Evolutionary conservation across 1,140 invertebrate genomes (phyloP).

Genomic region (Drosophila athabasca): DNA sequence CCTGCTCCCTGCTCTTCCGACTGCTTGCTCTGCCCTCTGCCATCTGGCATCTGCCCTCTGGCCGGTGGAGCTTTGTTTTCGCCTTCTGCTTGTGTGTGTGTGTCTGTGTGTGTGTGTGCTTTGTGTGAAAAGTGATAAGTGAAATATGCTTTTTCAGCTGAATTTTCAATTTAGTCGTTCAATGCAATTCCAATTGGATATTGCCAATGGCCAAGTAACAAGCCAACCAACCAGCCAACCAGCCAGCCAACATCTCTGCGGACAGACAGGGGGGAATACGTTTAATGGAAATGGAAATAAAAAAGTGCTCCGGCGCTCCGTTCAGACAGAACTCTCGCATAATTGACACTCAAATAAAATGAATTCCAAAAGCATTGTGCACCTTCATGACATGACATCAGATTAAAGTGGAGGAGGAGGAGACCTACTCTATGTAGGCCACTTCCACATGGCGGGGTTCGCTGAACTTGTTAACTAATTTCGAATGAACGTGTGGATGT

Average conservation of each 20-base stretch:
- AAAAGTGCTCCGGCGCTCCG: neutral
- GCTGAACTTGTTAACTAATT: slow-evolving; percentile 61
- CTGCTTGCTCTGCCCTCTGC: neutral
- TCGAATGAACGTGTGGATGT: slow-evolving; percentile 36
- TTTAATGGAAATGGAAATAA: neutral
- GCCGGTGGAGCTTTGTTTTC: slow-evolving; percentile 48
- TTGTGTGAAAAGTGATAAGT: slow-evolving; percentile 80
- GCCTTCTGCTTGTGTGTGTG: slow-evolving; percentile 13
- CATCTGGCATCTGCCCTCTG: slow-evolving; percentile 3
- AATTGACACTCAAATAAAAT: slow-evolving; percentile 50
- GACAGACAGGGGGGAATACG: neutral
- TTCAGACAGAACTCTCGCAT: slow-evolving; percentile 37
- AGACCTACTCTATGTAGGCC: slow-evolving; percentile 20
- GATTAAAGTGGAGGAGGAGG: slow-evolving; percentile 3
- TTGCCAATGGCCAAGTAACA: slow-evolving; percentile 59
- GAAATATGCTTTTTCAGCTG: slow-evolving; percentile 79
- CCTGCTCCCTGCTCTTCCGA: no score
- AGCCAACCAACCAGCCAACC: slow-evolving; percentile 7
- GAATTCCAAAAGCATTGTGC: slow-evolving; percentile 42
- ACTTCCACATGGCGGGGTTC: slow-evolving; percentile 35
- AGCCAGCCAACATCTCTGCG: no score
- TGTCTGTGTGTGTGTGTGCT: slow-evolving; percentile 20
- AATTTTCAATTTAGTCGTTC: slow-evolving; percentile 78
- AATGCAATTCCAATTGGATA: slow-evolving; percentile 79
- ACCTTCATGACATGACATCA: slow-evolving; percentile 43